Evolutionary conservation across 2,113 vertebrate species (phyloP), one percentile per base, ranked within the genome.

Genomic region (Dasyprocta punctata): DNA sequence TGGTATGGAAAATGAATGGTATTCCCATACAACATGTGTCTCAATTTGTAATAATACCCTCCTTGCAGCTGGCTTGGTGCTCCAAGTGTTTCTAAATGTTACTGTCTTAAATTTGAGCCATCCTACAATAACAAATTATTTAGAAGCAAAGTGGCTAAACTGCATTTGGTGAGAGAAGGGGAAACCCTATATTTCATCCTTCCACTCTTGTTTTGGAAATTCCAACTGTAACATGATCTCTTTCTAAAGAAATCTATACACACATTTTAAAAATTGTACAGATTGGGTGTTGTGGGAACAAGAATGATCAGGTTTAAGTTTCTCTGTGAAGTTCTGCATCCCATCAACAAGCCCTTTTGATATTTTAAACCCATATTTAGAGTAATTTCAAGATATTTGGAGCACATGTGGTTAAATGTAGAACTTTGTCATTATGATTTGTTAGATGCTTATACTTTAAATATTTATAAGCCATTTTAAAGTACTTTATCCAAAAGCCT

Each of bases 291-390:
- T 97, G 95, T 96, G 94, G 98, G 96, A 98, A 95, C 98, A 98
- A 97, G 95, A 98, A 96, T 69, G 95, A 47, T 96, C 24, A 36
- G 97, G 93, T 97, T 98, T 97, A 67, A 30, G 82, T 97, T 97
- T 97, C 98, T 97, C 95, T 98, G 96, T 49, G 90, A 98, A 97
- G 97, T 96, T 98, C 98, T 98, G 98, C 94, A 97, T 98, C 97
- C 98, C 96, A 97, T 98, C 98, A 98, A 94, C n/a, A 83, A 97
- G 82, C 2, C 4, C 97, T 96, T 98, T 90, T 98, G 98, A 98
- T 98, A 98, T 96, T 98, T 98, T 97, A 98, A 99, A 98, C 98
- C 98, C 98, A 92, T 98, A 97, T 98, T 99, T 99, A 99, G 95
- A 98, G 96, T 96, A 98, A 98, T 98, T 99, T 98, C 96, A 98